phyloP scores from a whole-genome alignment of 2,113 vertebrate species.

The Ictalurus furcatus region DNA sequence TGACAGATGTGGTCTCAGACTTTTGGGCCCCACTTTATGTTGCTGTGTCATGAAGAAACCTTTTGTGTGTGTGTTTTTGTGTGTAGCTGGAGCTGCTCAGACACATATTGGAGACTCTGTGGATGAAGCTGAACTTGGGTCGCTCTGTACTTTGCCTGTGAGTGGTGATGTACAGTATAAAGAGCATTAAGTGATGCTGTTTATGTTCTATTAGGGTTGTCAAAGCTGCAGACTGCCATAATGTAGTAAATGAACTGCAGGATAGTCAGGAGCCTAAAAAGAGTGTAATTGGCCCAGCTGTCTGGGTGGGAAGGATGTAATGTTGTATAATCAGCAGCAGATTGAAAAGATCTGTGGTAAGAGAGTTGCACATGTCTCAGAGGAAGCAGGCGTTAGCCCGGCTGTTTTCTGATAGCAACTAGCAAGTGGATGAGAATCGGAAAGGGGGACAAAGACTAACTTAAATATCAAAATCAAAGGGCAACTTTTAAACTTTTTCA shows the following conservation, averaged over 20 bases:
- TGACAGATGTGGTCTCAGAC: background rate
- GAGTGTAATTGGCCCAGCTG: background rate
- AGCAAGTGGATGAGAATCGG: background rate
- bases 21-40: too few relatives aligned
- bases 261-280: background rate
- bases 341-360: background rate
- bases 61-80: background rate
- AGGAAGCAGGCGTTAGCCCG: background rate
- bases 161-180: constrained; percentile 61
- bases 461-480: background rate
- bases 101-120: constrained; percentile 83
- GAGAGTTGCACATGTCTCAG: background rate
- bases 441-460: background rate
- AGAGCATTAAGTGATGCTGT: background rate
- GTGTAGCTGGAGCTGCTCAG: constrained; percentile 86
- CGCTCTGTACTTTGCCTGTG: constrained; percentile 78
- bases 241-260: background rate
- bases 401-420: background rate
- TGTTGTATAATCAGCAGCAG: background rate
- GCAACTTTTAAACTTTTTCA: background rate
- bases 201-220: background rate
- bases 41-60: too few relatives aligned
- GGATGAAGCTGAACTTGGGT: constrained; percentile 80
- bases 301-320: background rate
- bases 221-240: background rate